Evolutionary conservation across 1,140 invertebrate genomes (phyloP).

Genomic region (Drosophila micromelanica): DNA sequence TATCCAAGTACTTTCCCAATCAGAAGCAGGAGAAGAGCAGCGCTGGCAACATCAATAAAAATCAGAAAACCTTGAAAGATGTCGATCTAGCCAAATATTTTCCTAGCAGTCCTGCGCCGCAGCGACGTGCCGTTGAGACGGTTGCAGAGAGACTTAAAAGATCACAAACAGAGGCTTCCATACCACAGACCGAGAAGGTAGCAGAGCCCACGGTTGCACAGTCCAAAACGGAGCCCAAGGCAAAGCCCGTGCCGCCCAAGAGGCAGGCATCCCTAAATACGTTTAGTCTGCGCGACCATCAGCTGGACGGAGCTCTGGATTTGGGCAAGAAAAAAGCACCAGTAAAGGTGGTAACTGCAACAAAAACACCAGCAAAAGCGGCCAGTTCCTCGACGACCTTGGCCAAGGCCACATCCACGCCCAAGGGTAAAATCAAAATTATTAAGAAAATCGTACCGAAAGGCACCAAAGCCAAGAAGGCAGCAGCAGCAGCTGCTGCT

Average conservation of each 20-base stretch:
- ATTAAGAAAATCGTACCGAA: slow-evolving; percentile 80
- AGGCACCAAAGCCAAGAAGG: slow-evolving; percentile 71
- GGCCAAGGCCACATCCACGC: slow-evolving; percentile 43
- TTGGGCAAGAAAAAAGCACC: slow-evolving; percentile 68
- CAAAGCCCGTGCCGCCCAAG: slow-evolving; percentile 60
- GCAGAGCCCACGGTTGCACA: slow-evolving; percentile 4
- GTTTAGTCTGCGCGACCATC: slow-evolving; percentile 76
- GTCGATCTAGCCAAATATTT: slow-evolving; percentile 82
- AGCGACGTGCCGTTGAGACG: slow-evolving; percentile 69
- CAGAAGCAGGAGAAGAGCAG: slow-evolving; percentile 71
- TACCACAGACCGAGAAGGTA: slow-evolving; percentile 27
- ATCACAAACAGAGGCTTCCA: slow-evolving; percentile 65
- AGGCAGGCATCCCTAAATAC: slow-evolving; percentile 57
- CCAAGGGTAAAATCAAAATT: slow-evolving; percentile 74
- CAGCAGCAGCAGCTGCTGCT: slow-evolving; percentile 48
- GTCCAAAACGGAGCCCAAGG: slow-evolving; percentile 11
- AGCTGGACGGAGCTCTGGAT: slow-evolving; percentile 78
- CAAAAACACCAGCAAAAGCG: slow-evolving; percentile 29
- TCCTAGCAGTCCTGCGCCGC: slow-evolving; percentile 74
- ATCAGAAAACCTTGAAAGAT: slow-evolving; percentile 79
- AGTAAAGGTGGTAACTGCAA: slow-evolving; percentile 24
- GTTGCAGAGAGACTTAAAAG: slow-evolving; percentile 75
- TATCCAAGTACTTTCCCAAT: slow-evolving; percentile 83
- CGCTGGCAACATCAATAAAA: slow-evolving; percentile 71
- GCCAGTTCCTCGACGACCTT: slow-evolving; percentile 28